Conservation (phyloP, 2,888 invertebrate genomes). For the Eulithis prunata region DNA sequence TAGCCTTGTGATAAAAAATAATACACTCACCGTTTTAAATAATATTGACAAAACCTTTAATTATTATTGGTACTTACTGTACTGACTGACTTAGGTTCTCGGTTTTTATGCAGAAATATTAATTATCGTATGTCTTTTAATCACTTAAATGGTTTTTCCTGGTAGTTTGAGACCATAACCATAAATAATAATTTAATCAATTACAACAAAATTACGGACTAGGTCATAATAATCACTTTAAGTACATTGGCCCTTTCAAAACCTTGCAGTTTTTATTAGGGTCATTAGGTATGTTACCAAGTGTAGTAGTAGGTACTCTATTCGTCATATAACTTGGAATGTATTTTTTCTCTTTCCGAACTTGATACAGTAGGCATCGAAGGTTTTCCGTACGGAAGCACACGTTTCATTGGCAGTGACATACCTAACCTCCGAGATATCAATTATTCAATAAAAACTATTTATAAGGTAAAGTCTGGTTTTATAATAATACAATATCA, state of each 20-base stretch:
- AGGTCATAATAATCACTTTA: conserved; percentile 19
- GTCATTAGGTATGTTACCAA: conserved; percentile 14
- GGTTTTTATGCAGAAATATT: background rate
- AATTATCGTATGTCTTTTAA: background rate
- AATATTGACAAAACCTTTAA: too few species aligned
- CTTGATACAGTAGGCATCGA: conserved; percentile 47
- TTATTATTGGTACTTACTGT: too few species aligned
- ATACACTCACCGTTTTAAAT: background rate
- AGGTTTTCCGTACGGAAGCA: conserved; percentile 35
- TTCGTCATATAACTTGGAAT: conserved; percentile 29
- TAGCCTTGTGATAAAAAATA: too few species aligned
- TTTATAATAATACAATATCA: background rate
- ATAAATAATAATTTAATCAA: conserved; percentile 11
- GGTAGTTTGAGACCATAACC: background rate
- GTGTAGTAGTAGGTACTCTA: conserved; percentile 26
- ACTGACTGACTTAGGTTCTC: too few species aligned
- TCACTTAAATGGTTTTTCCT: background rate
- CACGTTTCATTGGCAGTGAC: conserved; percentile 50
- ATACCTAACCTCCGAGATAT: conserved; percentile 48
- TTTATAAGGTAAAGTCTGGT: conserved; percentile 29
- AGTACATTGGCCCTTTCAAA: conserved; percentile 29
- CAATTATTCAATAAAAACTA: conserved; percentile 34
- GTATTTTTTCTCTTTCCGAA: conserved; percentile 48
- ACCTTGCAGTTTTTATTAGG: conserved; percentile 33
- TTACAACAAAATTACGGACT: conserved; percentile 16